These are phyloP conservation scores for Lethrus apterus DNA, from an alignment of 1,140 invertebrate species.

Conservation along the genomic window DNA sequence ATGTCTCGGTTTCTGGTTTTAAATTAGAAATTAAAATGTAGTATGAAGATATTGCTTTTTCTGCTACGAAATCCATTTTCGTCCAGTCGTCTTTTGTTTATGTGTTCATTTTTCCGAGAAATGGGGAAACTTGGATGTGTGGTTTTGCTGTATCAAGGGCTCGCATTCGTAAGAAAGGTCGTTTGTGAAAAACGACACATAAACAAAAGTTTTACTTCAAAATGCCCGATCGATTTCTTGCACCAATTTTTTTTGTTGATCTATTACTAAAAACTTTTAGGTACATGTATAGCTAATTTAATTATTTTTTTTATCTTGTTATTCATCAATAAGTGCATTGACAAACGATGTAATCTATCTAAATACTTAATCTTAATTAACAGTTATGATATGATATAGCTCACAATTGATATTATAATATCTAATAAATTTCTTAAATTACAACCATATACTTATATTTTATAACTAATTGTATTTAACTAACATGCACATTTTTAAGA, in stretches of 20 bases:
- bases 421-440: constrained; percentile 11
- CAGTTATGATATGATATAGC: constrained; percentile 30
- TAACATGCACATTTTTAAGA: constrained; percentile 23
- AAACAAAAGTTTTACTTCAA: too few relatives aligned
- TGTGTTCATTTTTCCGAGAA: not conserved
- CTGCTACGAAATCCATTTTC: too few relatives aligned
- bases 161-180: too few relatives aligned
- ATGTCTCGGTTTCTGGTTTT: constrained; percentile 12
- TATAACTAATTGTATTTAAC: constrained; percentile 17
- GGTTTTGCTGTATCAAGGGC: too few relatives aligned
- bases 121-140: too few relatives aligned
- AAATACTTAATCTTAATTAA: too few relatives aligned
- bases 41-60: constrained; percentile 10
- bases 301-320: constrained; percentile 8
- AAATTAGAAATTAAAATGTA: constrained; percentile 1
- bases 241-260: not conserved
- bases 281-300: constrained; percentile 30
- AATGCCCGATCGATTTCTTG: too few relatives aligned
- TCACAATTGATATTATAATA: too few relatives aligned
- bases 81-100: constrained; percentile 16
- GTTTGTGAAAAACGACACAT: too few relatives aligned
- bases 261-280: constrained; percentile 19
- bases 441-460: not conserved
- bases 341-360: too few relatives aligned
- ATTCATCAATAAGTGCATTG: constrained; percentile 4